These are phyloP conservation scores for Rhinogobius similis DNA, from an alignment of 2,113 vertebrate genomes.

Conservation along the genomic window DNA sequence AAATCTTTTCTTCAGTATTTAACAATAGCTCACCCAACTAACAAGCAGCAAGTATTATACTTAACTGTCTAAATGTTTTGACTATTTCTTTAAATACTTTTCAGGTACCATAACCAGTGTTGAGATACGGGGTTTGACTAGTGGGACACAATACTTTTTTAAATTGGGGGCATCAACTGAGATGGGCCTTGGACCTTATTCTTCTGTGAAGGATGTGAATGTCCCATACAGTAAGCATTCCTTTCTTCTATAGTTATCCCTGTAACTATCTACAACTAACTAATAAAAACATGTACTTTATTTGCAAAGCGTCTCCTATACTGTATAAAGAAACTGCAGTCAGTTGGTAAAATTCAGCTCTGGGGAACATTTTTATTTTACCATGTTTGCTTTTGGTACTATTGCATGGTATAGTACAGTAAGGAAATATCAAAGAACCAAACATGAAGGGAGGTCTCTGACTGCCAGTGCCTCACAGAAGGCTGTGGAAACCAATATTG, in stretches of 20 bases:
- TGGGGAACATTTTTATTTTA: constrained; percentile 30
- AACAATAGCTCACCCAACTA: neutral
- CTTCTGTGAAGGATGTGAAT: constrained; percentile 86
- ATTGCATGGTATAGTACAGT: constrained; percentile 26
- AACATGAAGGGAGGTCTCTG: constrained; percentile 32
- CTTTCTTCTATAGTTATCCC: neutral
- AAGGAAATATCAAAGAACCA: constrained; percentile 30
- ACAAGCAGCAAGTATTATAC: neutral
- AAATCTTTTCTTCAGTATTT: neutral
- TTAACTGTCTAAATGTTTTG: neutral
- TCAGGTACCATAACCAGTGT: constrained; percentile 89
- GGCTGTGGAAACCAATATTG: constrained; percentile 32
- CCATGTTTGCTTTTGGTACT: constrained; percentile 1
- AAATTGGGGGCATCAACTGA: constrained; percentile 92
- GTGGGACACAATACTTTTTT: constrained; percentile 90
- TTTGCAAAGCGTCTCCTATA: neutral
- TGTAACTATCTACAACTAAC: neutral
- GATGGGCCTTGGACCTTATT: constrained; percentile 90
- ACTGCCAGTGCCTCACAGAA: constrained; percentile 22
- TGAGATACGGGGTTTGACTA: constrained; percentile 86
- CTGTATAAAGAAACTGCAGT: constrained; percentile 1
- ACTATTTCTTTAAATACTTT: neutral
- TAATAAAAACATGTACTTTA: neutral
- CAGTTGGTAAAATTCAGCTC: constrained; percentile 16
- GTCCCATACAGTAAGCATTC: constrained; percentile 77